A percentile compares a stretch with the other conserved stretches of the same genome.
Evolutionary conservation across 1,140 invertebrate species (phyloP).

Genomic region (Temnothorax longispinosus): DNA sequence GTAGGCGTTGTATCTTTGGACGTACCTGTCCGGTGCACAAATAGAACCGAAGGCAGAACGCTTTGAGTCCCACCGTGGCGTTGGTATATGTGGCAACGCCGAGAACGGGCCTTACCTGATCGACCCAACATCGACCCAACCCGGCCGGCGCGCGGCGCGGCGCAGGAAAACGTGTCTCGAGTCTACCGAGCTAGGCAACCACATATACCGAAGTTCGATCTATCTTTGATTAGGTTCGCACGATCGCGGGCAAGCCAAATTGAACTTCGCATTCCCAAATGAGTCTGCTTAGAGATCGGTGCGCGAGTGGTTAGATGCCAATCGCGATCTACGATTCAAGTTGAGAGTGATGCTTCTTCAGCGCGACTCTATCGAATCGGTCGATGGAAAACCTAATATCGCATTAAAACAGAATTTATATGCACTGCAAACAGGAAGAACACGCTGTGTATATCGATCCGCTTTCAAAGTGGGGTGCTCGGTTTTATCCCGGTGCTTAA

Average conservation of each 20-base stretch:
- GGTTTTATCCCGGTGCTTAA: conserved; percentile 23
- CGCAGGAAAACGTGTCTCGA: conserved; percentile 21
- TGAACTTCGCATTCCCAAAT: conserved; percentile 64
- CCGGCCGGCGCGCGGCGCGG: conserved; percentile 34
- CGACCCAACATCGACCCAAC: background rate
- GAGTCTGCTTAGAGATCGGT: conserved; percentile 8
- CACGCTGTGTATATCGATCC: conserved; percentile 15
- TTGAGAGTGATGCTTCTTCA: background rate
- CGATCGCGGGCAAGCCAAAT: conserved; percentile 58
- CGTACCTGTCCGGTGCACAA: conserved; percentile 32
- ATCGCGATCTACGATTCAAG: background rate
- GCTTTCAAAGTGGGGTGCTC: background rate
- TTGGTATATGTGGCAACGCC: conserved; percentile 40
- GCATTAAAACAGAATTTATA: conserved; percentile 40
- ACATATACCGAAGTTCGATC: conserved; percentile 34
- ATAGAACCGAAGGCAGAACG: conserved; percentile 40
- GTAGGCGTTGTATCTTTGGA: conserved; percentile 59
- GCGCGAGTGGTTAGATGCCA: background rate
- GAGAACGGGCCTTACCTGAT: conserved; percentile 51
- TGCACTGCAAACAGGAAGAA: background rate
- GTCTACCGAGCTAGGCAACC: background rate
- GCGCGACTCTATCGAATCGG: background rate
- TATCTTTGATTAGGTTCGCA: conserved; percentile 60
- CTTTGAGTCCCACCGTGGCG: conserved; percentile 20
- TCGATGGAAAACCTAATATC: conserved; percentile 8